A percentile compares a stretch with the other conserved stretches of the same genome.
phyloP scores from a whole-genome alignment of 35 echinoderm and acorn worm species.

The Lytechinus pictus region DNA sequence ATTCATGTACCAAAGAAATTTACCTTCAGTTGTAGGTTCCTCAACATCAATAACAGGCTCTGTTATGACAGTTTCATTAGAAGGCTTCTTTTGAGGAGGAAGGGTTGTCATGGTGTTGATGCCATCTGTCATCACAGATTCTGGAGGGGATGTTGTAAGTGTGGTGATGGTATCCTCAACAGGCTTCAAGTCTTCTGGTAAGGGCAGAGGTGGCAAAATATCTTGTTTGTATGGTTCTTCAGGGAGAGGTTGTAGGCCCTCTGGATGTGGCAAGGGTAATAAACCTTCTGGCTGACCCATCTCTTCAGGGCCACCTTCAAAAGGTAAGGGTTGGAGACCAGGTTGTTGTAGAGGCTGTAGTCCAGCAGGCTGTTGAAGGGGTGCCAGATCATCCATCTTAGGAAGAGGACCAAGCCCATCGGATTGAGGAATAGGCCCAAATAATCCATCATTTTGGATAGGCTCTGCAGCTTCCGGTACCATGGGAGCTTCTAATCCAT shows the following conservation, averaged over 20 bases:
- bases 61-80: background rate
- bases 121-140: background rate
- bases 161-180: background rate
- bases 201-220: background rate
- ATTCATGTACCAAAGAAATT: background rate
- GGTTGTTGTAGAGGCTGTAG: background rate
- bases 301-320: background rate
- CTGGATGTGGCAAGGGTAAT: constrained; percentile 1
- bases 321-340: background rate
- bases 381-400: background rate
- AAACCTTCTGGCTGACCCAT: background rate
- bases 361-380: background rate
- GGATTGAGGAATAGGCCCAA: background rate
- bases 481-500: background rate
- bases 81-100: background rate
- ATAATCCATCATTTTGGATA: background rate
- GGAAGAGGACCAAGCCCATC: background rate
- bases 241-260: background rate
- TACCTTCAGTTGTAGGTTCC: background rate
- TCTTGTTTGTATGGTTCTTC: background rate
- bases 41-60: background rate
- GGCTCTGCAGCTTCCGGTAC: background rate
- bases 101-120: background rate
- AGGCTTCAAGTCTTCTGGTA: constrained; percentile 7
- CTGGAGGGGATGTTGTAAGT: background rate